Conservation (phyloP, 2,888 invertebrate genomes). For the Macrophya alboannulata region DNA sequence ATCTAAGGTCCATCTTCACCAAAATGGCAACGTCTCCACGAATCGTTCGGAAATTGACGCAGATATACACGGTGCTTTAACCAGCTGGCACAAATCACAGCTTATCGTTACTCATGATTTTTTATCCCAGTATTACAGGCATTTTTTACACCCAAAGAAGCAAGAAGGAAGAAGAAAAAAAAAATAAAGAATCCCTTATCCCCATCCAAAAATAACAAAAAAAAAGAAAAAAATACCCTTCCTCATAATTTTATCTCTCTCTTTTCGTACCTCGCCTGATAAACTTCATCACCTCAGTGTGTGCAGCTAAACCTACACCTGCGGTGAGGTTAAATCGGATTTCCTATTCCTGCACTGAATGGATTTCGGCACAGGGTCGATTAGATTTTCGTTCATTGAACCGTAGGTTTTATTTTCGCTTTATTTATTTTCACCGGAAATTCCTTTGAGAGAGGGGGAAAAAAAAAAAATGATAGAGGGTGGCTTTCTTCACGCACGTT, state of each 20-base stretch:
- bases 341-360: conserved; percentile 20
- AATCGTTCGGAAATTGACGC: conserved; percentile 37
- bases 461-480: neutral
- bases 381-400: conserved; percentile 28
- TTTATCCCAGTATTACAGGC: neutral
- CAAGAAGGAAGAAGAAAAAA: neutral
- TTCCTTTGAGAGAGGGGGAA: neutral
- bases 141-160: neutral
- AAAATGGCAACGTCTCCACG: conserved; percentile 27
- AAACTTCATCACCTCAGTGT: neutral
- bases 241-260: neutral
- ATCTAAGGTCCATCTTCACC: conserved; percentile 32
- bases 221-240: neutral
- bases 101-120: conserved; percentile 29
- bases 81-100: conserved; percentile 45
- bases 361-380: conserved; percentile 22
- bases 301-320: neutral
- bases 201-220: neutral
- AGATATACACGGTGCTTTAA: conserved; percentile 36
- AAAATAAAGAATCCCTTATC: neutral
- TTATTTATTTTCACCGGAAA: neutral
- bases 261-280: no score
- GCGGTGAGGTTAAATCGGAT: conserved; percentile 18
- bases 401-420: neutral
- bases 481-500: neutral